phyloP scores from a whole-genome alignment of 2,797 vertebrate species.

The Enteromius fasciolatus region DNA sequence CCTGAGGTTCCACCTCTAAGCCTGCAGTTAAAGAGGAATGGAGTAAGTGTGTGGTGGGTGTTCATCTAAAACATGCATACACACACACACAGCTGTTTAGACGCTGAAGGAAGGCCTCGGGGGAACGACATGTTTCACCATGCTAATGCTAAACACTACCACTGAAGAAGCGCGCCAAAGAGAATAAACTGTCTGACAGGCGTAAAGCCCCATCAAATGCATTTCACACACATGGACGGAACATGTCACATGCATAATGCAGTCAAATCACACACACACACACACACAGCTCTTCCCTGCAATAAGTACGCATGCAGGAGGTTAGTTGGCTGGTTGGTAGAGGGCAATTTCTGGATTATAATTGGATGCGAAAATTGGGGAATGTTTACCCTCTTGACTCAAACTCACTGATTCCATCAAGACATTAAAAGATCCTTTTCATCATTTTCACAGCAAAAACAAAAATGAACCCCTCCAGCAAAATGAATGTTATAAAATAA shows the following conservation, averaged over 20 bases:
- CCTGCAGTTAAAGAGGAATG: background rate
- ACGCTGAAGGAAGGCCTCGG: conserved; percentile 26
- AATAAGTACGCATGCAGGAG: conserved; percentile 2
- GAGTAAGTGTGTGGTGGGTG: conserved; percentile 1
- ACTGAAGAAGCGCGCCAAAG: conserved; percentile 11
- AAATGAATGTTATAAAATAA: background rate
- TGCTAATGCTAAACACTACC: conserved; percentile 40
- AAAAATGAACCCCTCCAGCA: background rate
- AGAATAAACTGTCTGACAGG: conserved; percentile 32
- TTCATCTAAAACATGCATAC: conserved; percentile 14
- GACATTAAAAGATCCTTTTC: background rate
- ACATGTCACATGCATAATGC: conserved; percentile 42
- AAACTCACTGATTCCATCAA: background rate
- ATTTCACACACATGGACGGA: conserved; percentile 41
- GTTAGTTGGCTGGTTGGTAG: background rate
- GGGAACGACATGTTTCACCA: conserved; percentile 43
- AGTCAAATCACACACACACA: background rate
- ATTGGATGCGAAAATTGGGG: background rate
- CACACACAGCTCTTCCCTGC: background rate
- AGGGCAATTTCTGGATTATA: background rate
- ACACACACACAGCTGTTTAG: conserved; percentile 29
- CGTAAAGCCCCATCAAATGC: conserved; percentile 39
- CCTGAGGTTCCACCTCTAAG: background rate
- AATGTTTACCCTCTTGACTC: conserved; percentile 6
- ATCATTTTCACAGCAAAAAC: conserved; percentile 7